Base-by-base conservation (phyloP, 64 coral and sea anemone genomes). In the Pachyseris speciosa region DNA sequence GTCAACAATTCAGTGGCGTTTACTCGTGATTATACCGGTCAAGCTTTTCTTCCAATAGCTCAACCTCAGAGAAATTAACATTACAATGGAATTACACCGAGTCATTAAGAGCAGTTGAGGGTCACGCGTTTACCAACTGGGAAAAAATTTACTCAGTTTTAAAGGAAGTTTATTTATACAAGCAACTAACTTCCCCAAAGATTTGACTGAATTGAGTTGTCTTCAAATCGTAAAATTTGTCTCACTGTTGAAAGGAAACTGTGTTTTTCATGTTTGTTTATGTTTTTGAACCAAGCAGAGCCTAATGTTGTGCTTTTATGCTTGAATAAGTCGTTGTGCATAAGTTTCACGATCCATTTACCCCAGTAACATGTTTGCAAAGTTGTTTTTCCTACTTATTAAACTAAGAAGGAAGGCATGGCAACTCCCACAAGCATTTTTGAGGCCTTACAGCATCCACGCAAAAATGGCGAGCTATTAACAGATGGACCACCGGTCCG, bases 401-500 rank as follows among this genome's bases (percentile, higher is more conserved):
- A 45, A 45, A 45, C 43, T 6, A 45, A 11, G 43, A 45, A 61
- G 27, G 58, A 25, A 2, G 0, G 6, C 52, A 27, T 4, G 42
- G 0, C 29, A n/a, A 29, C 48, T 57, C 49, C 75, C 31, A 20
- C 27, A 3, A 36, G 10, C 19, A 81, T 81, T 37, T 55, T 81
- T 81, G 11, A 61, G 4, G 12, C 4, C 2, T 81, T 37, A 81
- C 15, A 39, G 22, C 77, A 81, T 81, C 49, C 52, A 40, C 40
- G 70, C n/a, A 45, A 74, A 74, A 74, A 74, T 74, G 16, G 16
- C 22, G 37, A n/a, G n/a, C n/a, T n/a, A n/a, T n/a, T n/a, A n/a
- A n/a, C n/a, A n/a, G n/a, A n/a, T n/a, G n/a, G n/a, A n/a, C n/a
- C n/a, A 25, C 27, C 27, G 9, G 12, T 61, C 58, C 58, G 20